Base-by-base conservation (phyloP, 2,797 vertebrate genomes). In the Lacerta bilineata region DNA sequence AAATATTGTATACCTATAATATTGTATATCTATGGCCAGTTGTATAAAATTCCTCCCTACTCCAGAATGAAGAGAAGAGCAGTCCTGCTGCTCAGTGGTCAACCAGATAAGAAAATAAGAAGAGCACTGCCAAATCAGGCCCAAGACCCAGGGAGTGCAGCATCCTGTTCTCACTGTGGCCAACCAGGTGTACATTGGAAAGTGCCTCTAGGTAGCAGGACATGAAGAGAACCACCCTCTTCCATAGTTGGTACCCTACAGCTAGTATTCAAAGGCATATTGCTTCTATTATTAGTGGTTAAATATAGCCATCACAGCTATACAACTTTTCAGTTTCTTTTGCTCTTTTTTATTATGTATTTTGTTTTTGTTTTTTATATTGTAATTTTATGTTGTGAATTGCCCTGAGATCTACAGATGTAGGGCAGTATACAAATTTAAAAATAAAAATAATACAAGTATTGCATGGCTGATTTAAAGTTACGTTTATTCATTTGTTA, bases 1-100 rank as follows among this genome's bases (percentile, higher is more conserved):
- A 76, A 83, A 91, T 33, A 69, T 91, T 25, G 11, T 86, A 41
- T 85, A 25, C 2, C 11, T 79, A 90, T 64, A 13, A 15, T 55
- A 55, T 64, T 83, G 88, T 4, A 55, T 55, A 55, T 55, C 91
- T 79, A 29, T 0, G 75, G 76, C 27, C 39, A 66, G 75, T 92
- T 87, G 84, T 86, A 6, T 3, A 3, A 84, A 64, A 64, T 82
- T 68, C 11, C 79, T 64, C 3, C 84, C 43, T 71, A 71, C 71
- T 23, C 84, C 85, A 84, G 85, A 50, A 80, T 90, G 29, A 11
- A 50, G 25, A 77, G 27, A 39, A 41, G 36, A 23, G 41, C 74
- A 46, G 43, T 36, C 2, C 33, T 74, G 33, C 33, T 74, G 71
- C 50, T 4, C 50, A 55, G 13, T 15, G 50, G 50, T 55, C 50